Conservation (phyloP, 2,888 invertebrate species). For the Margaritifera margaritifera region DNA sequence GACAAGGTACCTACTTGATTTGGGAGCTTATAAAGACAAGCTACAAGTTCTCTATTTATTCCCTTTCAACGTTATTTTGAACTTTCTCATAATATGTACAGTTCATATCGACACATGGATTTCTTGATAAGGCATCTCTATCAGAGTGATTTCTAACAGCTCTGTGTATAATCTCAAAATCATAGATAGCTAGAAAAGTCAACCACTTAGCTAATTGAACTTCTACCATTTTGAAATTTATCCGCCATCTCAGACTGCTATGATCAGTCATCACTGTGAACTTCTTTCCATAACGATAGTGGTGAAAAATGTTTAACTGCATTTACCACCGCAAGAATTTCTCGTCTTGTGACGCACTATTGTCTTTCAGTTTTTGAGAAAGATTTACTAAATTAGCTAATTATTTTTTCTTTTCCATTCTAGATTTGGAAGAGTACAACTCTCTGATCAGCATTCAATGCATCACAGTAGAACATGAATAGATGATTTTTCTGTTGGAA, state of each 20-base stretch:
- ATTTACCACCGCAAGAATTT: slow-evolving; percentile 9
- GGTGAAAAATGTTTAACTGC: slow-evolving; percentile 15
- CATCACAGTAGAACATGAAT: slow-evolving; percentile 20
- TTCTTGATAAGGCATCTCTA: slow-evolving; percentile 17
- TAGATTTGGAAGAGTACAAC: slow-evolving; percentile 16
- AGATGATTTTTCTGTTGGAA: slow-evolving; percentile 19
- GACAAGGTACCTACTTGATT: too few species aligned
- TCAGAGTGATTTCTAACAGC: slow-evolving; percentile 11
- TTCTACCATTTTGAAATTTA: too few species aligned
- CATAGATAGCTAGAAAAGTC: slow-evolving; percentile 11
- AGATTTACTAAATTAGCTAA: slow-evolving; percentile 27
- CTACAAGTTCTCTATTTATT: not conserved
- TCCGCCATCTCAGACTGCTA: too few species aligned
- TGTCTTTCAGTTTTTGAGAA: slow-evolving; percentile 12
- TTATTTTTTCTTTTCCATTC: slow-evolving; percentile 18
- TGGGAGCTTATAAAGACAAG: too few species aligned
- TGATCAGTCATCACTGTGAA: too few species aligned
- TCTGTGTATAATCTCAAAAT: not conserved
- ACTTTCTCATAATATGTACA: slow-evolving; percentile 10
- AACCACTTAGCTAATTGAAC: slow-evolving; percentile 12
- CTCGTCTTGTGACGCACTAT: slow-evolving; percentile 15
- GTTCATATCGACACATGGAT: slow-evolving; percentile 13
- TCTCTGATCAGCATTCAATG: slow-evolving; percentile 17
- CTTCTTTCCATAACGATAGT: not conserved
- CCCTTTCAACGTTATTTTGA: not conserved